These are phyloP conservation scores for Leptura quadrifasciata DNA, from an alignment of 2,888 invertebrate genomes.

Conservation along the genomic window DNA sequence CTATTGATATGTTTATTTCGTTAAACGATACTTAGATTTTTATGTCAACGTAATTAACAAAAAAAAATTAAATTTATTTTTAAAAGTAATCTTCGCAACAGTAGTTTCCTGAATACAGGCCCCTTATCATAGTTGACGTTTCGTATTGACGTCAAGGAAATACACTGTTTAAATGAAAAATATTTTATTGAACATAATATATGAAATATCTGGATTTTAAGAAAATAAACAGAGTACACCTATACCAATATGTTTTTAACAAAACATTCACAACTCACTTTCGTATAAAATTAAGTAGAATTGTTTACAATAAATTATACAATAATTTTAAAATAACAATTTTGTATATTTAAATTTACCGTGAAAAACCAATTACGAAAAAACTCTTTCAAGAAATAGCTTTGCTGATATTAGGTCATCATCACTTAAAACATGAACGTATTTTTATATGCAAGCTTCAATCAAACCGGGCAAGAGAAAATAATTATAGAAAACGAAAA, in stretches of 20 bases:
- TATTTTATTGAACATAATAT: neutral
- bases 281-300: neutral
- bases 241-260: neutral
- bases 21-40: too few relatives aligned
- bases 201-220: constrained; percentile 3
- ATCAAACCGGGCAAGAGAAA: neutral
- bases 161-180: neutral
- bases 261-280: constrained; percentile 13
- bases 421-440: neutral
- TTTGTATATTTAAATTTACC: neutral
- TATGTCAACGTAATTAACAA: too few relatives aligned
- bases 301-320: constrained; percentile 22
- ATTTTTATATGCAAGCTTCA: neutral
- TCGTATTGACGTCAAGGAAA: neutral
- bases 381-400: constrained; percentile 7
- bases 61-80: too few relatives aligned
- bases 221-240: neutral
- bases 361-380: constrained; percentile 2
- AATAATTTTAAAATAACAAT: neutral
- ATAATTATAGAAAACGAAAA: neutral
- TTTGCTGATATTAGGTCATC: constrained; percentile 5
- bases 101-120: neutral
- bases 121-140: neutral
- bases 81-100: neutral
- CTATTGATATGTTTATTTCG: too few relatives aligned